These are phyloP conservation scores for Rachycentron canadum DNA, from an alignment of 2,797 vertebrate species.

Conservation along the genomic window DNA sequence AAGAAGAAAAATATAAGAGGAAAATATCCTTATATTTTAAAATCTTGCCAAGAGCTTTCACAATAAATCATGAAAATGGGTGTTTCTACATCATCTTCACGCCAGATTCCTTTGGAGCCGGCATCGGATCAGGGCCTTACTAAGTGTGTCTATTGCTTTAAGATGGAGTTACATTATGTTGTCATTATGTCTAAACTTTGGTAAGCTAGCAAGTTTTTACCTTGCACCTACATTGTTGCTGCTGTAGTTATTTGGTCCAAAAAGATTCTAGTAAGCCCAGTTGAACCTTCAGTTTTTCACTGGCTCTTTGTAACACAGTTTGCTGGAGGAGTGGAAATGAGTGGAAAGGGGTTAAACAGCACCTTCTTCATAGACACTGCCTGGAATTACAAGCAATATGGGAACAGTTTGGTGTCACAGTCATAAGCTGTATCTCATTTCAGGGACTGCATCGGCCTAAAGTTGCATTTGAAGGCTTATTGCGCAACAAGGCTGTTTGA, in stretches of 20 bases:
- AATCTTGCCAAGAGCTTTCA: neutral
- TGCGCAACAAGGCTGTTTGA: too few relatives aligned
- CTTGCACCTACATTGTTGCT: neutral
- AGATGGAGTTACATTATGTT: conserved; percentile 15
- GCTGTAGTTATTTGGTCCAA: neutral
- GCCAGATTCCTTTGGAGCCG: neutral
- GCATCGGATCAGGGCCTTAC: neutral
- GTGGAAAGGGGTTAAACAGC: neutral
- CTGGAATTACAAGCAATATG: neutral
- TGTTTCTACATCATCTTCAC: neutral
- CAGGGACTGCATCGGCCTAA: too few relatives aligned
- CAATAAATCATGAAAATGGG: neutral
- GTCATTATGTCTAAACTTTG: neutral
- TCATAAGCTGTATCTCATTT: too few relatives aligned
- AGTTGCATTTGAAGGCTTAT: too few relatives aligned
- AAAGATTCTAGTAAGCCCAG: neutral
- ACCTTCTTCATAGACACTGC: neutral
- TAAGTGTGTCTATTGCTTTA: conserved; percentile 17
- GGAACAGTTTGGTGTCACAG: neutral
- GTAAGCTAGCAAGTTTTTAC: neutral
- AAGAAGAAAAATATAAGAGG: neutral
- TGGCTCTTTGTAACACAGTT: neutral
- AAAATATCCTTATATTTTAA: neutral
- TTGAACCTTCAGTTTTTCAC: neutral
- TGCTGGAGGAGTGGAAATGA: neutral